These are phyloP conservation scores for Dorcus hopei DNA, from an alignment of 2,888 invertebrate genomes.

Conservation along the genomic window DNA sequence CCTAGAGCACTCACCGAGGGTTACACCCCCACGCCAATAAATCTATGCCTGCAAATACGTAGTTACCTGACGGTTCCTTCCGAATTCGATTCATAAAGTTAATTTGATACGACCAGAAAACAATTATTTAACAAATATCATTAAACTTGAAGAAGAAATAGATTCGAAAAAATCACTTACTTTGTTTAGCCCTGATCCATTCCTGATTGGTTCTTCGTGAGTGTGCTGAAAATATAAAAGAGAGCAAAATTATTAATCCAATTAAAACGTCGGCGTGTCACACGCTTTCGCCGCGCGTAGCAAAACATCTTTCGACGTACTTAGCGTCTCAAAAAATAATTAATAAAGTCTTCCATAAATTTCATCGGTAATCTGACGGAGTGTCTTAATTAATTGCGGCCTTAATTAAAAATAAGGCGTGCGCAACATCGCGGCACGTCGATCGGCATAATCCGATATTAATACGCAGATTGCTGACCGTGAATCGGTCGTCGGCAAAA, in stretches of 20 bases:
- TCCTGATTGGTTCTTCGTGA: constrained; percentile 49
- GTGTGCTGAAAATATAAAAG: constrained; percentile 50
- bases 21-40: no score
- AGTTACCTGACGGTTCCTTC: no score
- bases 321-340: background rate
- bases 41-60: no score
- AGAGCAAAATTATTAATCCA: constrained; percentile 4
- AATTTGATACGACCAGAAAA: no score
- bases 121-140: no score
- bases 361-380: background rate
- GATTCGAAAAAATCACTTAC: constrained; percentile 40
- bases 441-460: no score
- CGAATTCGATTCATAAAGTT: no score
- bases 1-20: no score
- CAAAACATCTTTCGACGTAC: background rate
- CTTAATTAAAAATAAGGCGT: background rate
- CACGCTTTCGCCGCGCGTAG: no score
- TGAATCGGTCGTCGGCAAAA: background rate
- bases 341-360: background rate
- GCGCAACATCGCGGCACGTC: background rate
- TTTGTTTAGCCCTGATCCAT: constrained; percentile 49
- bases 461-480: no score
- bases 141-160: no score
- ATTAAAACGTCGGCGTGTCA: constrained; percentile 18
- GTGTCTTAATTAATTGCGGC: background rate